Base-by-base conservation (phyloP, 2,888 invertebrate genomes). In the Drosophila crucigera region DNA sequence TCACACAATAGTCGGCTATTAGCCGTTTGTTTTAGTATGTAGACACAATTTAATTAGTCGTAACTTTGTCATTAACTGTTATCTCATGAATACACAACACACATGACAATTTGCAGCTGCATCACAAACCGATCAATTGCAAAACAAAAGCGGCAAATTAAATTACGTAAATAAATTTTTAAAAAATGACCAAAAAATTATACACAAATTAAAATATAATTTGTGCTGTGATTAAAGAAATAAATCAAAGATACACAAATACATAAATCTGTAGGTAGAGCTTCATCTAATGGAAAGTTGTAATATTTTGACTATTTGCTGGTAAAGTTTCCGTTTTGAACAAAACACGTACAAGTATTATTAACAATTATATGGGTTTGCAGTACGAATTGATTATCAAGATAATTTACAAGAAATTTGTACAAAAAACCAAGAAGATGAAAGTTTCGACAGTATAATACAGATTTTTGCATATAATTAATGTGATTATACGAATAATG, bases 11-110 rank as follows among this genome's bases (percentile, higher is more conserved):
- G 68, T 41, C 33, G 69, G 54, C 82, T 66, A 84, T 89, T 84
- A 87, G 69, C 70, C 47, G 62, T 76, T 79, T 76, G 70, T 65
- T 78, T 75, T 25, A 6, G 25, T 71, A 72, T 61, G 50, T 72
- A 68, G 74, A 69, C 79, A 74, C 71, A 64, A 66, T 85, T 89
- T 76, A 84, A 89, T 89, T 87, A 82, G 76, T 82, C 59, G 80
- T 78, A 80, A 78, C 83, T 80, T 61, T 66, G 59, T 47, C 47
- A 47, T 28, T 16, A 53, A 77, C 88, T 73, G 90, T 85, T 85
- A 89, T 69, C 84, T 78, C 68, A 87, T 85, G 83, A 82, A 85
- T 89, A 30, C 31, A 25, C 22, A 11, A 70, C 22, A 37, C 11
- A 59, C 55, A 71, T 68, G 71, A 71, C 73, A 72, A 58, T 68